These are phyloP conservation scores for Tadarida brasiliensis DNA, from an alignment of 2,797 vertebrate species.

Conservation along the genomic window DNA sequence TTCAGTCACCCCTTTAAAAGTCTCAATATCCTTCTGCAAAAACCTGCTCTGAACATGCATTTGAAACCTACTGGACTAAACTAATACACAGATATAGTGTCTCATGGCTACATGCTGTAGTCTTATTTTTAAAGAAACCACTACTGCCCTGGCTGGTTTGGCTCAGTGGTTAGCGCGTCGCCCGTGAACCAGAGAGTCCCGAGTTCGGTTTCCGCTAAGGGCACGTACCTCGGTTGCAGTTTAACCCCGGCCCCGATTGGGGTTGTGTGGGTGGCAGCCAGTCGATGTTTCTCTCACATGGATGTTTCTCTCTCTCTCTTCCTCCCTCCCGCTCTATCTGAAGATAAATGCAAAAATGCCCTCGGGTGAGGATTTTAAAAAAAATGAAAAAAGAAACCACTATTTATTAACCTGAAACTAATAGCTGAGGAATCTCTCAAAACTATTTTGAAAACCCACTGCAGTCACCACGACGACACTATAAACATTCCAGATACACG, in stretches of 20 bases:
- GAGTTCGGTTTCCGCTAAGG: too few relatives aligned
- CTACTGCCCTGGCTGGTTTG: background rate
- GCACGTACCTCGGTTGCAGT: too few relatives aligned
- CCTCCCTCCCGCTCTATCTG: too few relatives aligned
- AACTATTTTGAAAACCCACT: background rate
- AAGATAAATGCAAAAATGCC: too few relatives aligned
- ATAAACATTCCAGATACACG: background rate
- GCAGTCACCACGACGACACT: too few relatives aligned
- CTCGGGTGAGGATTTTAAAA: too few relatives aligned
- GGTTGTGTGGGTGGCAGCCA: too few relatives aligned
- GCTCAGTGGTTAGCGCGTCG: too few relatives aligned
- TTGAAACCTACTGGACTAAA: background rate
- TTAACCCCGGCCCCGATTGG: too few relatives aligned
- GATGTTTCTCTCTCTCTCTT: too few relatives aligned
- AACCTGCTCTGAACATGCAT: background rate
- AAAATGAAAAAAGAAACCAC: background rate
- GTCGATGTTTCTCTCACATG: too few relatives aligned
- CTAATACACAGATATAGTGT: background rate
- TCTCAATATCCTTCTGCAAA: background rate
- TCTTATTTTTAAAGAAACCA: background rate
- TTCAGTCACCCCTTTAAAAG: background rate
- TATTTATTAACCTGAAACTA: constrained; percentile 6
- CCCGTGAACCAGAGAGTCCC: too few relatives aligned
- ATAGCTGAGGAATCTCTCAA: background rate
- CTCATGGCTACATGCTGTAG: background rate